A percentile compares a stretch with the other conserved stretches of the same genome.
Evolutionary conservation across 92 coral and sea anemone species (phyloP).

Genomic region (Nematostella vectensis): DNA sequence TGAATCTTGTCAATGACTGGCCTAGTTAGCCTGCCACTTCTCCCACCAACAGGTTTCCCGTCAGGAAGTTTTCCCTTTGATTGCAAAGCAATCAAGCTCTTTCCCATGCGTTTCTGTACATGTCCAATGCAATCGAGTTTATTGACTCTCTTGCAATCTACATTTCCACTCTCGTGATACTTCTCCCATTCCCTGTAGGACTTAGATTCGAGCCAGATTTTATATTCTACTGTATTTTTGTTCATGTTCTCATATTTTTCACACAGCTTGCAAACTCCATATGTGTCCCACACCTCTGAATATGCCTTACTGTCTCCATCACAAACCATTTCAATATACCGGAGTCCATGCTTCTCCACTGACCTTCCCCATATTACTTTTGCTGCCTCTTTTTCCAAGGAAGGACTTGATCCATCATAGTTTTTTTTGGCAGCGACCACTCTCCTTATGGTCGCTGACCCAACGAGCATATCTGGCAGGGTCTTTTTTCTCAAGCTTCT

Average conservation of each 20-base stretch:
- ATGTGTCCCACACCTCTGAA: conserved; percentile 24
- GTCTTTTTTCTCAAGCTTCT: conserved; percentile 9
- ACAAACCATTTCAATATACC: conserved; percentile 32
- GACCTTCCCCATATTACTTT: conserved; percentile 34
- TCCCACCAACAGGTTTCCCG: conserved; percentile 19
- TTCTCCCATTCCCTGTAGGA: conserved; percentile 25
- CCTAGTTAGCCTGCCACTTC: conserved; percentile 18
- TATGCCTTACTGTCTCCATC: conserved; percentile 50
- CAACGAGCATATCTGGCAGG: conserved; percentile 18
- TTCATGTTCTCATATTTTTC: conserved; percentile 23
- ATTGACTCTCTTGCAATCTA: conserved; percentile 15
- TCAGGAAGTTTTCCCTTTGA: conserved; percentile 15
- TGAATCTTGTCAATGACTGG: conserved; percentile 24
- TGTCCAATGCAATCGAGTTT: conserved; percentile 21
- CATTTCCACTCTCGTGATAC: conserved; percentile 18
- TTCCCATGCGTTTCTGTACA: conserved; percentile 23
- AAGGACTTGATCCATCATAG: conserved; percentile 31
- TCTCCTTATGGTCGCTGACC: conserved; percentile 11
- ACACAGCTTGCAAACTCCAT: conserved; percentile 40
- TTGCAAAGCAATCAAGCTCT: conserved; percentile 17
- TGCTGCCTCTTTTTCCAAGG: conserved; percentile 42
- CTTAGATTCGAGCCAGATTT: conserved; percentile 31
- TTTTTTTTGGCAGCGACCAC: conserved; percentile 16
- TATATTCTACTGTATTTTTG: conserved; percentile 13
- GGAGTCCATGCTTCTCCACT: conserved; percentile 5